Evolutionary conservation across 2,888 invertebrate species (phyloP).

Genomic region (Platycheirus rosarum): DNA sequence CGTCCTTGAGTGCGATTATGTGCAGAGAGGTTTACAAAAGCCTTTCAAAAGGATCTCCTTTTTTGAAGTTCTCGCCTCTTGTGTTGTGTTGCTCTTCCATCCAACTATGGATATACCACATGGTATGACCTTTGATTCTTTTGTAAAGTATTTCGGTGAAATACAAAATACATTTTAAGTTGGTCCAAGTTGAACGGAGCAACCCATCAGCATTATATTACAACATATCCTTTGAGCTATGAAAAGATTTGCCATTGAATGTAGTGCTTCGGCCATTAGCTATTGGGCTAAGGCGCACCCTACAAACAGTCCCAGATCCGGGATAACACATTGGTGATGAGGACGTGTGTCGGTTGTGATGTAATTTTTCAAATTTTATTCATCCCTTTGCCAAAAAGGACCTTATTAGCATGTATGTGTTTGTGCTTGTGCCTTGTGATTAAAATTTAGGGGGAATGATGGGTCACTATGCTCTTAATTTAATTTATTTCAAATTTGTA

Average conservation of each 20-base stretch:
- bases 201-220: slow-evolving; percentile 35
- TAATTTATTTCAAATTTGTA: neutral
- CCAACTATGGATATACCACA: slow-evolving; percentile 41
- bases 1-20: slow-evolving; percentile 22
- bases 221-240: slow-evolving; percentile 29
- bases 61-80: slow-evolving; percentile 25
- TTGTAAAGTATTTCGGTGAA: slow-evolving; percentile 69
- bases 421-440: slow-evolving; percentile 5
- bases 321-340: slow-evolving; percentile 3
- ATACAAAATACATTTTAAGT: slow-evolving; percentile 51
- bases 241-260: slow-evolving; percentile 50
- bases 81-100: neutral
- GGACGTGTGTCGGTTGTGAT: slow-evolving; percentile 31
- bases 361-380: slow-evolving; percentile 59
- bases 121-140: slow-evolving; percentile 64
- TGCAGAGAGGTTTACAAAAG: slow-evolving; percentile 18
- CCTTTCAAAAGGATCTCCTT: slow-evolving; percentile 30
- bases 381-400: slow-evolving; percentile 10
- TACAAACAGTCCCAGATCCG: neutral
- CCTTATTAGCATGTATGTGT: slow-evolving; percentile 52
- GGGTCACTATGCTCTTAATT: slow-evolving; percentile 12
- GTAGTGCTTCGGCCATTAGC: neutral
- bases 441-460: neutral
- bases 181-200: slow-evolving; percentile 27
- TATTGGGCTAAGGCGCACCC: slow-evolving; percentile 5